These are phyloP conservation scores for Melanotaenia duboulayi DNA, from an alignment of 2,113 vertebrate species.

Conservation along the genomic window DNA sequence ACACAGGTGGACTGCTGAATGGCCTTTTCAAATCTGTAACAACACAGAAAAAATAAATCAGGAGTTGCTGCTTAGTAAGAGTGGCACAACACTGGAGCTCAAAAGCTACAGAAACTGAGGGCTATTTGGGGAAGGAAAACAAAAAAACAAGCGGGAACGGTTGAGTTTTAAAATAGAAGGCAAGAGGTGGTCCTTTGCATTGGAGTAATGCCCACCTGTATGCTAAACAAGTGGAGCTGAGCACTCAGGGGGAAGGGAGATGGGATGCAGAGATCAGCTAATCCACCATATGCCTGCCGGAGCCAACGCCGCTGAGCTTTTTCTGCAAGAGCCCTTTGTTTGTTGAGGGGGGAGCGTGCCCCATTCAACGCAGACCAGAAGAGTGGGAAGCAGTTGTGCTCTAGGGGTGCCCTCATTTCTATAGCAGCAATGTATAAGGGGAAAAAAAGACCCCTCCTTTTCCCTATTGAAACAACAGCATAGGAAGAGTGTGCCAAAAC, in stretches of 20 bases:
- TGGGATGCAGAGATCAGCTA: conserved; percentile 42
- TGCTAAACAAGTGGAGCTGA: conserved; percentile 82
- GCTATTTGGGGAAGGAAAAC: too few species aligned
- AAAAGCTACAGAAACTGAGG: too few species aligned
- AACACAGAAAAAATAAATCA: not conserved
- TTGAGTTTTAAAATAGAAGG: conserved; percentile 35
- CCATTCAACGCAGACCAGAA: conserved; percentile 57
- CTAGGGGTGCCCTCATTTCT: conserved; percentile 61
- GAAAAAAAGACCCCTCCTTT: conserved; percentile 38
- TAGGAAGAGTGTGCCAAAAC: conserved; percentile 76
- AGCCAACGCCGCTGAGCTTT: conserved; percentile 63
- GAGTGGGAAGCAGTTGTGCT: conserved; percentile 47
- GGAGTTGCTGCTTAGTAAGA: not conserved
- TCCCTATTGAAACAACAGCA: conserved; percentile 61
- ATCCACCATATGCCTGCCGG: conserved; percentile 81
- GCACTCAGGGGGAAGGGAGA: conserved; percentile 8
- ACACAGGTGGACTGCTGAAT: conserved; percentile 75
- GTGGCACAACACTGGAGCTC: not conserved
- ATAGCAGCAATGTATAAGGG: conserved; percentile 22
- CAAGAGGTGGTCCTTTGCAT: conserved; percentile 47
- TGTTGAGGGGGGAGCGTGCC: conserved; percentile 74
- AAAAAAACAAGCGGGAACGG: conserved; percentile 8
- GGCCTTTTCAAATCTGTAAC: conserved; percentile 85
- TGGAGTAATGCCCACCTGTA: conserved; percentile 87
- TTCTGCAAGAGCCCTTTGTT: conserved; percentile 76